A percentile compares a stretch with the other conserved stretches of the same genome.
These are phyloP conservation scores for Diplolepis rosae DNA, from an alignment of 2,888 invertebrate species.

Conservation along the genomic window DNA sequence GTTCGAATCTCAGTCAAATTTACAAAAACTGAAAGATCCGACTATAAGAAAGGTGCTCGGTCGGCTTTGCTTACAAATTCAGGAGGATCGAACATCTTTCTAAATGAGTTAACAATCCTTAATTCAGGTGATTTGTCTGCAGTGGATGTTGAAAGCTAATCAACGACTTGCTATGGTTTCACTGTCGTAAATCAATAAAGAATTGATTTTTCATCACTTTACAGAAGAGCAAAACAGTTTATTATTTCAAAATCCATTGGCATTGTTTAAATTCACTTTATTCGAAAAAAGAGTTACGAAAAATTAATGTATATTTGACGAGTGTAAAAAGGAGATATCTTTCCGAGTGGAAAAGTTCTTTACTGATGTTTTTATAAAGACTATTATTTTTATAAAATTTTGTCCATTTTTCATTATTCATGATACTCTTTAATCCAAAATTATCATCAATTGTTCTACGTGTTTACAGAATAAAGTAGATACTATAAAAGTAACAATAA, in stretches of 20 bases:
- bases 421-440: no score
- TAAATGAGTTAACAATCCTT: conserved; percentile 5
- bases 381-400: no score
- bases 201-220: conserved; percentile 11
- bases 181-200: conserved; percentile 12
- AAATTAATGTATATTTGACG: no score
- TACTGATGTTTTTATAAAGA: no score
- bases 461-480: no score
- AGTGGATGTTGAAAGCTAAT: not conserved
- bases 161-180: conserved; percentile 5
- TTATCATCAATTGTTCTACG: no score
- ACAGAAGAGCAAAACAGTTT: not conserved
- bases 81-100: conserved; percentile 9
- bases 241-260: not conserved
- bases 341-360: no score
- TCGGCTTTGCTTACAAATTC: conserved; percentile 15
- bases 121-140: not conserved
- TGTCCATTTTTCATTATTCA: no score
- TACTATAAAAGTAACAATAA: no score
- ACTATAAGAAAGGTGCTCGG: conserved; percentile 28
- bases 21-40: conserved; percentile 51
- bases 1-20: conserved; percentile 72
- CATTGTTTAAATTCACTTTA: no score
- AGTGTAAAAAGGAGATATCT: no score
- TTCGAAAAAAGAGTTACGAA: no score